These are phyloP conservation scores for Scopus umbretta DNA, from an alignment of 2,113 vertebrate species.

Conservation along the genomic window DNA sequence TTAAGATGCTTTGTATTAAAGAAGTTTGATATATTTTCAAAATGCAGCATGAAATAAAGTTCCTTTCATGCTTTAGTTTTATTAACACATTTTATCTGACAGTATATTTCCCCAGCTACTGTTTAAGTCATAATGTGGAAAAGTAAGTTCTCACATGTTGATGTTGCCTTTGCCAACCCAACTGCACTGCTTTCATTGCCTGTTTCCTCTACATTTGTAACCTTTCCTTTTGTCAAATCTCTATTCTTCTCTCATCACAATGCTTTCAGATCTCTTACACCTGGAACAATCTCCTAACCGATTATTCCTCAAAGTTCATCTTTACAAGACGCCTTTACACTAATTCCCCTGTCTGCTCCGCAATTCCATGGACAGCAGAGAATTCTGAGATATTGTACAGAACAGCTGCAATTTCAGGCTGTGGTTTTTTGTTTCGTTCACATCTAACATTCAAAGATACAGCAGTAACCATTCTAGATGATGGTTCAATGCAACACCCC, in stretches of 20 bases:
- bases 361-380: background rate
- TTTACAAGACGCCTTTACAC: background rate
- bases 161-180: background rate
- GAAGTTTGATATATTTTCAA: background rate
- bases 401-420: background rate
- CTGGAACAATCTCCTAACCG: background rate
- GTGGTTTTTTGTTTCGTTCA: background rate
- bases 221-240: background rate
- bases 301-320: background rate
- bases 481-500: background rate
- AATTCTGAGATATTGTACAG: background rate
- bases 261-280: background rate
- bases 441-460: background rate
- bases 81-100: background rate
- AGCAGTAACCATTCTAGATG: background rate
- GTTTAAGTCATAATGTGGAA: background rate
- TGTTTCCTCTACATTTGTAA: background rate
- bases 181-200: background rate
- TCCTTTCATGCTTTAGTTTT: background rate
- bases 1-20: background rate
- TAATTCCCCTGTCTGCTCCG: background rate
- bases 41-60: background rate
- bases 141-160: background rate
- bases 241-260: background rate
- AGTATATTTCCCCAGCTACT: background rate